Conservation (phyloP, 2,113 vertebrate species). For the Aleadryas rufinucha region DNA sequence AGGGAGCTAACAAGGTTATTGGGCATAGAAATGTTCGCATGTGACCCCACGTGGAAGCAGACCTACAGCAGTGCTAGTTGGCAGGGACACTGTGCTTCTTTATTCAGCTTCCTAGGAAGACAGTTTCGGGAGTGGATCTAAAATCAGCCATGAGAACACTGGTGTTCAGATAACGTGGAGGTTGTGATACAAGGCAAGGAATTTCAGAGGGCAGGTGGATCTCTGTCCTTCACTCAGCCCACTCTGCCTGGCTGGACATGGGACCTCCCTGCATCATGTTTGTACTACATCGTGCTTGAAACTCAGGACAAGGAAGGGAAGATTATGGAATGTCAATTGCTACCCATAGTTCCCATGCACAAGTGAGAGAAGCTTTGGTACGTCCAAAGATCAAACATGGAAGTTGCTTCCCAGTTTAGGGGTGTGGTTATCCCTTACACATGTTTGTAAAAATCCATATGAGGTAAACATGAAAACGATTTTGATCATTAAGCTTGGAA, state of each 20-base stretch:
- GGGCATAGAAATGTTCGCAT: constrained; percentile 85
- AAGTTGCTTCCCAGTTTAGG: background rate
- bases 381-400: background rate
- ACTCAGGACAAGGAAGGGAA: background rate
- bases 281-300: background rate
- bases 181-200: background rate
- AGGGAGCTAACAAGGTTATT: constrained; percentile 88
- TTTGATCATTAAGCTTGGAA: background rate
- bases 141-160: constrained; percentile 14
- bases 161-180: background rate
- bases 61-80: constrained; percentile 91
- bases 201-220: background rate
- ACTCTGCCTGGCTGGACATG: background rate
- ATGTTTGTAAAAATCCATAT: accelerated
- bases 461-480: background rate
- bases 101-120: constrained; percentile 81
- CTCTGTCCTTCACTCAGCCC: background rate
- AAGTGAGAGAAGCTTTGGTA: background rate
- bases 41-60: constrained; percentile 89
- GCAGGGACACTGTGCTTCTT: constrained; percentile 85
- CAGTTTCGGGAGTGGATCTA: constrained; percentile 75
- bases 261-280: background rate
- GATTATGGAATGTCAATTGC: background rate
- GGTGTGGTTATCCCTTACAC: background rate
- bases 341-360: accelerated